Evolutionary conservation across 2,888 invertebrate genomes (phyloP), one percentile per base, ranked within the genome.

Genomic region (Spilosoma lubricipeda): DNA sequence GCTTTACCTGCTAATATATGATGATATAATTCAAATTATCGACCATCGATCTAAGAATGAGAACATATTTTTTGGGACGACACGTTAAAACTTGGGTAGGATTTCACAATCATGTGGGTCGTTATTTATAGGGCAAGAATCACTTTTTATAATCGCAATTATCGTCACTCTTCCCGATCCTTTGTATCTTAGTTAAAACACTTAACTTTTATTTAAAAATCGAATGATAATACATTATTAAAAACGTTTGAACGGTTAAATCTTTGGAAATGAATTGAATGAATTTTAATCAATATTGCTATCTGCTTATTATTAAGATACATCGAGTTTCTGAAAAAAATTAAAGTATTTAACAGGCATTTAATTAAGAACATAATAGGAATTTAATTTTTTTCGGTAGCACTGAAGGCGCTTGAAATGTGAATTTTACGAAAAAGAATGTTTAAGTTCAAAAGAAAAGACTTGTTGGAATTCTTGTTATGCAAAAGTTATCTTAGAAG

Each of bases 11-110:
- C 71, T 75, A 56, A 56, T 75, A 68, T 68, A 66, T 20, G 72
- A 65, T 36, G 68, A 68, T 65, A 71, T 70, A 74, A 71, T 71
- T 67, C 36, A 69, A 68, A 68, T 75, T 75, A 75, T 75, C 75
- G 56, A 39, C 39, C 45, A 71, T 75, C 75, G 68, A 75, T 75
- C 75, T 68, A 56, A 72, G 42, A 52, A 30, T 52, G 13, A 30
- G 67, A 71, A 67, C 56, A 71, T 45, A 71, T 68, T 71, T 71
- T 67, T 67, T 63, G 48, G 63, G 39, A 9, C 27, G 36, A 68
- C 42, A 64, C 71, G 20, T 71, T 74, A 64, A 48, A n/a, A 63
- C 63, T 63, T 63, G 63, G 63, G 18, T 66, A 65, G 27, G 27
- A 68, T 75, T 71, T 71, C 52, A 67, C 39, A 56, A 18, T 56